Evolutionary conservation across 2,113 vertebrate species (phyloP).

Genomic region (Cololabis saira): DNA sequence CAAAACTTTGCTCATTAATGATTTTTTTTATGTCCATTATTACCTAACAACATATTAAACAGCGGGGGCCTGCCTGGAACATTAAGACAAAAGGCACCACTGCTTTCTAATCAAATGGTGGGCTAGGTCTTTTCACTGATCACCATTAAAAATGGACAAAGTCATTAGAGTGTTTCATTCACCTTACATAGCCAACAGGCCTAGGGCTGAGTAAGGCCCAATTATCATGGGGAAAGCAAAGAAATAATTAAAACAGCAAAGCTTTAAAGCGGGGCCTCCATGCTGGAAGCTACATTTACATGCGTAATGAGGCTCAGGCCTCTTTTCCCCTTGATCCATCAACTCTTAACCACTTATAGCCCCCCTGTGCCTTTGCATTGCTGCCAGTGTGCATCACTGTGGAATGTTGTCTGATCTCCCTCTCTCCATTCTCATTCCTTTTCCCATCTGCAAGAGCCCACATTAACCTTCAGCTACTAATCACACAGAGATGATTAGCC

Average conservation of each 20-base stretch:
- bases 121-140: conserved; percentile 27
- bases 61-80: conserved; percentile 21
- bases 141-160: conserved; percentile 61
- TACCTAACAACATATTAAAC: conserved; percentile 25
- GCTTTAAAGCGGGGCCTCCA: conserved; percentile 69
- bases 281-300: conserved; percentile 76
- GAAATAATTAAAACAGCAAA: conserved; percentile 74
- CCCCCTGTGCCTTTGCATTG: conserved; percentile 54
- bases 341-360: conserved; percentile 65
- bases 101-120: conserved; percentile 29
- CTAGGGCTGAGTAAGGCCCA: conserved; percentile 65
- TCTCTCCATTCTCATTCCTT: conserved; percentile 34
- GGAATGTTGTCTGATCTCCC: conserved; percentile 58
- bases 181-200: conserved; percentile 63
- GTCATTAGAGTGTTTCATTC: conserved; percentile 70
- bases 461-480: conserved; percentile 80
- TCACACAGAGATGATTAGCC: conserved; percentile 68
- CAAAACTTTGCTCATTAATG: neutral
- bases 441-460: conserved; percentile 52
- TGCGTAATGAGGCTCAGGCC: conserved; percentile 74
- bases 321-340: conserved; percentile 61
- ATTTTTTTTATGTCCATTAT: conserved; percentile 26
- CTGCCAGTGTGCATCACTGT: conserved; percentile 33
- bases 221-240: conserved; percentile 71
- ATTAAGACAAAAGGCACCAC: conserved; percentile 24